These are phyloP conservation scores for Beris chalybata DNA, from an alignment of 2,888 invertebrate genomes.

Conservation along the genomic window DNA sequence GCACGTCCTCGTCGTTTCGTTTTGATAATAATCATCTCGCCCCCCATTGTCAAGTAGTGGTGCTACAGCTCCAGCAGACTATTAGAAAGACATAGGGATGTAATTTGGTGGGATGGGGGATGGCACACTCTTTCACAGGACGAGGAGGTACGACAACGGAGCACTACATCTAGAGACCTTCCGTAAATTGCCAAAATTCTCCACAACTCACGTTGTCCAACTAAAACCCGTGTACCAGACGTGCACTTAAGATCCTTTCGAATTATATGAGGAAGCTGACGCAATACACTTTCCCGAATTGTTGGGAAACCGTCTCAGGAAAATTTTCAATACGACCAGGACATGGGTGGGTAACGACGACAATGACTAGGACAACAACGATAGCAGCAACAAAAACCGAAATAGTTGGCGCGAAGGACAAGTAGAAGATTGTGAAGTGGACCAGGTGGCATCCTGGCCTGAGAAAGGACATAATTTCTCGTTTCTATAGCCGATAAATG, in stretches of 20 bases:
- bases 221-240: not conserved
- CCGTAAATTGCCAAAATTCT: constrained; percentile 26
- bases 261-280: not conserved
- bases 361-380: not conserved
- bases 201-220: constrained; percentile 25
- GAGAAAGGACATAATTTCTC: constrained; percentile 18
- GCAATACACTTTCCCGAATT: not conserved
- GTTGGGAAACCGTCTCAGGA: no score
- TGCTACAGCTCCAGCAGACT: no score
- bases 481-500: constrained; percentile 12
- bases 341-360: not conserved
- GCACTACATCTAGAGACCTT: not conserved
- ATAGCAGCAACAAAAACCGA: not conserved
- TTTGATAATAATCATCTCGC: no score
- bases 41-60: no score
- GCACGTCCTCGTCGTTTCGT: no score
- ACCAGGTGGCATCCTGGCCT: constrained; percentile 13
- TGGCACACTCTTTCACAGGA: no score
- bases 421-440: constrained; percentile 14
- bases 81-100: no score
- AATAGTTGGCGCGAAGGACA: not conserved
- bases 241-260: constrained; percentile 13
- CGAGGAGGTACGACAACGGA: no score
- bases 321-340: not conserved
- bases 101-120: no score